Evolutionary conservation across 2,888 invertebrate species (phyloP), one percentile per base, ranked within the genome.

Genomic region (Cheilosia impressa): DNA sequence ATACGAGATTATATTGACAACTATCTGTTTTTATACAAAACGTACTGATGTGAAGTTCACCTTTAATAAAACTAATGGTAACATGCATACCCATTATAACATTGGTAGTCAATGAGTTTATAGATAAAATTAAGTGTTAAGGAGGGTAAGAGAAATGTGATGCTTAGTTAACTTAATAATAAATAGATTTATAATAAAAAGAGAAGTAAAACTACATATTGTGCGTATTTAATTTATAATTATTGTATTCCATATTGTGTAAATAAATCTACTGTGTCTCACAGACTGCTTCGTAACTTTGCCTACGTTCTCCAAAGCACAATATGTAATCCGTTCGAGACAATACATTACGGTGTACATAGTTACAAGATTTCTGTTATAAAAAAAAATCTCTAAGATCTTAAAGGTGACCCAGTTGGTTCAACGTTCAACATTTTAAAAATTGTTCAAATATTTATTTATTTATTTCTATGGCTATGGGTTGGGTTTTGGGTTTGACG

Each of bases 141-240:
- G 17, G 45, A 45, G n/a, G 6, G 19, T 41, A 58, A 52, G 41
- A 24, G 10, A 41, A 31, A 38, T 63, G 63, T 75, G 63, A 57
- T 75, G 73, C 13, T 55, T 57, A 31, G 53, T 13, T 55, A 68
- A 52, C 52, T 60, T 43, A 53, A 52, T n/a, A 47, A 47, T 47
- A 47, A 47, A 47, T 47, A 47, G 47, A 17, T 19, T 13, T 38
- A 38, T 38, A 15, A 22, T n/a, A 41, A 17, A 47, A 34, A 47
- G 27, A 19, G 15, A 58, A 50, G 10, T 52, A 62, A 38, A 38
- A 72, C 19, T 60, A 31, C 43, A 62, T 60, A 50, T 72, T 72
- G 72, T 72, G 72, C 72, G 72, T 63, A 13, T 50, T 41, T 38
- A 24, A 43, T 60, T 72, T 52, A 4, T 62, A 41, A 63, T 45